phyloP scores from a whole-genome alignment of 2,888 invertebrate species.

The Patella ulyssiponensis region DNA sequence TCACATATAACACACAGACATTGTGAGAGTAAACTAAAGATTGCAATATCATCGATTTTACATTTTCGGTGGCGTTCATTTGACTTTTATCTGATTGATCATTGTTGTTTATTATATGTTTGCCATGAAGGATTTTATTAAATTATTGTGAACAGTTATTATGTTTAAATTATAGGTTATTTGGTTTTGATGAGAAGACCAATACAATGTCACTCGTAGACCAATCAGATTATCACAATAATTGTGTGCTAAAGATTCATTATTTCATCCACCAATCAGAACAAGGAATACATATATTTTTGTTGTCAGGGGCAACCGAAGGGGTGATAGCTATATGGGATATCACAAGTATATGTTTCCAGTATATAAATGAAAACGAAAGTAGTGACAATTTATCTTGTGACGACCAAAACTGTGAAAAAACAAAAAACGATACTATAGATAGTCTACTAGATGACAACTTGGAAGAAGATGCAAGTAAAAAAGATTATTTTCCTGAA shows the following conservation, averaged over 20 bases:
- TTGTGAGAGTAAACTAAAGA: no score
- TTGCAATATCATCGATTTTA: no score
- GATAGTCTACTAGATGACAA: neutral
- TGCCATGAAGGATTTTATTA: no score
- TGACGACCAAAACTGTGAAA: neutral
- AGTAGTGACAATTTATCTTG: neutral
- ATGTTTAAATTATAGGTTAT: constrained; percentile 46
- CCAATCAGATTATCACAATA: constrained; percentile 74
- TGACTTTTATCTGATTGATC: no score
- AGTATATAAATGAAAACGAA: constrained; percentile 14
- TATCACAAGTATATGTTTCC: constrained; percentile 63
- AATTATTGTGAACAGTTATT: no score
- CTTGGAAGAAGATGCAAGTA: neutral
- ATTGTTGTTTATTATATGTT: no score
- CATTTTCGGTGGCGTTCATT: no score
- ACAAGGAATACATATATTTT: constrained; percentile 38
- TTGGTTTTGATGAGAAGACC: constrained; percentile 49
- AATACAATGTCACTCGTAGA: constrained; percentile 49
- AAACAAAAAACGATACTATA: neutral
- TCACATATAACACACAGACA: no score
- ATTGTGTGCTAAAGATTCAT: constrained; percentile 81
- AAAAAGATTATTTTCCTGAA: neutral
- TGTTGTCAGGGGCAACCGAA: constrained; percentile 81
- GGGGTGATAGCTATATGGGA: constrained; percentile 82
- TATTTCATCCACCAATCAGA: constrained; percentile 60